Conservation (phyloP, 2,113 vertebrate genomes). For the Nansenia antarctica region DNA sequence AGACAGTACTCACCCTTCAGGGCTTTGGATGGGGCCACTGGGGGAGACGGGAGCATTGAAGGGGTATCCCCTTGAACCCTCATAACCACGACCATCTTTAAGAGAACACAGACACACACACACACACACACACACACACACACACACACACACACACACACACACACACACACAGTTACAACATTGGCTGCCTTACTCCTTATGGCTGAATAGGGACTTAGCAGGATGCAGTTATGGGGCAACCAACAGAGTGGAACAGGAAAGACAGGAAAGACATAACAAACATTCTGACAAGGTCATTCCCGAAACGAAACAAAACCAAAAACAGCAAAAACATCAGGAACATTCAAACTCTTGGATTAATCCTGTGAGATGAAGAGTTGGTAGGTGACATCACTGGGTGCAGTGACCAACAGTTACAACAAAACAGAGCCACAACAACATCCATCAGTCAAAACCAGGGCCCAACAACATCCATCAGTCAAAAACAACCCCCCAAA, state of each 20-base stretch:
- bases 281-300: no score
- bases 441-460: neutral
- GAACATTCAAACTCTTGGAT: neutral
- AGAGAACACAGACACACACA: constrained; percentile 14
- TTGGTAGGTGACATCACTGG: neutral
- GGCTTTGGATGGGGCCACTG: constrained; percentile 82
- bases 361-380: neutral
- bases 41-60: constrained; percentile 78
- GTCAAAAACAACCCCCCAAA: no score
- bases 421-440: neutral
- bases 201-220: neutral
- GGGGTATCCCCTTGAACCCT: constrained; percentile 47
- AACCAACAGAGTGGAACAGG: neutral
- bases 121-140: no score
- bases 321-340: neutral
- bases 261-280: neutral
- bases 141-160: neutral
- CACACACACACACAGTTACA: neutral
- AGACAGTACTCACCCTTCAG: constrained; percentile 79
- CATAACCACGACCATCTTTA: constrained; percentile 49
- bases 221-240: neutral
- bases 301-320: neutral
- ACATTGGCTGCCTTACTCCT: neutral
- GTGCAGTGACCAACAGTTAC: neutral
- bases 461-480: no score